Percentiles rank a stretch among this genome's conserved stretches.
Conservation (phyloP, 2,797 vertebrate species). For the Thalassophryne amazonica region DNA sequence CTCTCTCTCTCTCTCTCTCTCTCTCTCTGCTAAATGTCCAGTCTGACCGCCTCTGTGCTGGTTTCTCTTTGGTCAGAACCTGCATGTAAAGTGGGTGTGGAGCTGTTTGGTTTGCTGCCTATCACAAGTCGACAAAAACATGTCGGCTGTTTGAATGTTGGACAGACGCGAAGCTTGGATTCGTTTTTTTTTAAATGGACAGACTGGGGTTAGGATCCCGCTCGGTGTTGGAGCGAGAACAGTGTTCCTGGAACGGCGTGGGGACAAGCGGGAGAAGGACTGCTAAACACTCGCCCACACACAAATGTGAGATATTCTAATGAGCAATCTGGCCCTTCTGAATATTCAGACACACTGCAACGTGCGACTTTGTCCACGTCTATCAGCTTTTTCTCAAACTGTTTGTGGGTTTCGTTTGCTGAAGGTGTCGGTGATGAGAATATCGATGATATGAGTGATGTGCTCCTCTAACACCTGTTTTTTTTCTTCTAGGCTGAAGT, state of each 20-base stretch:
- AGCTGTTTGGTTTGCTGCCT: background rate
- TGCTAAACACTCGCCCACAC: constrained; percentile 77
- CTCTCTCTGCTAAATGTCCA: no score
- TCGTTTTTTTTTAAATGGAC: constrained; percentile 31
- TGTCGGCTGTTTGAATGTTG: constrained; percentile 18
- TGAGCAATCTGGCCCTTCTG: constrained; percentile 80
- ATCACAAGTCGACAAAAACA: background rate
- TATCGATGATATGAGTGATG: constrained; percentile 35
- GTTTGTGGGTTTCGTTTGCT: constrained; percentile 2
- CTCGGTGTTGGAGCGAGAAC: constrained; percentile 57
- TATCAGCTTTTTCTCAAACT: background rate
- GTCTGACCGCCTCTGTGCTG: no score
- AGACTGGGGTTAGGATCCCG: constrained; percentile 59
- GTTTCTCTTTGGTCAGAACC: no score
- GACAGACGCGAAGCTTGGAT: constrained; percentile 32
- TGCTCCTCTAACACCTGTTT: constrained; percentile 46
- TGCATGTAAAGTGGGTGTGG: no score
- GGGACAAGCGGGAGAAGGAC: constrained; percentile 57
- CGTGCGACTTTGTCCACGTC: constrained; percentile 38
- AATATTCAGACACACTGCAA: constrained; percentile 54
- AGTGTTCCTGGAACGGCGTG: constrained; percentile 67
- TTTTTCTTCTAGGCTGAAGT: constrained; percentile 40
- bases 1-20: no score
- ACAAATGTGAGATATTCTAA: constrained; percentile 83
- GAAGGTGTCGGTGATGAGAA: constrained; percentile 29